A percentile compares a stretch with the other conserved stretches of the same genome.
phyloP scores from a whole-genome alignment of 53 echinoderm and acorn worm species.

The Arbacia lixula region DNA sequence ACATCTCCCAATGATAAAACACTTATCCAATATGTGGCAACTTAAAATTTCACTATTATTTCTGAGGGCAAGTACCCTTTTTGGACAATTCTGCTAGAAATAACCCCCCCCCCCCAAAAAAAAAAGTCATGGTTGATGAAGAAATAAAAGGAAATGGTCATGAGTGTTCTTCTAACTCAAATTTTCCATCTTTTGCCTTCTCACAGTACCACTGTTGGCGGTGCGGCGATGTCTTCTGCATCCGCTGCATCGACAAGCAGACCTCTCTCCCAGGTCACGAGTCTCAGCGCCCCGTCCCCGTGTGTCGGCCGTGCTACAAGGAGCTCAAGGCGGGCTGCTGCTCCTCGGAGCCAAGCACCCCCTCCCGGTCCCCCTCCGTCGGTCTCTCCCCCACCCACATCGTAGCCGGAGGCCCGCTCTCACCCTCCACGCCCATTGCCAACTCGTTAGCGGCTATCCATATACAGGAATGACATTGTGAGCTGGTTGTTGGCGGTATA shows the following conservation, averaged over 20 bases:
- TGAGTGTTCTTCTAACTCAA: no score
- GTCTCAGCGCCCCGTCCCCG: constrained; percentile 94
- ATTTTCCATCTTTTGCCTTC: no score
- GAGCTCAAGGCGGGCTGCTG: constrained; percentile 92
- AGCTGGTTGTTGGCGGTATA: no score
- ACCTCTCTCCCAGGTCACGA: constrained; percentile 96
- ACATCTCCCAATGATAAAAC: no score
- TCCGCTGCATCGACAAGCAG: constrained; percentile 99
- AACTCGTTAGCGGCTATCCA: constrained; percentile 34
- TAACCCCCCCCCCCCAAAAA: no score
- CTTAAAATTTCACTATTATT: no score
- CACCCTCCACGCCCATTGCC: constrained; percentile 25
- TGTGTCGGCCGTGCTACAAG: constrained; percentile 96
- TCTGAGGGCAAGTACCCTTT: no score
- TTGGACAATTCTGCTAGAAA: no score
- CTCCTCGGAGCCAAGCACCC: constrained; percentile 79
- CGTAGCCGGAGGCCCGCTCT: neutral
- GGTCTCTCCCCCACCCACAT: constrained; percentile 61
- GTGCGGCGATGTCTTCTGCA: constrained; percentile 98
- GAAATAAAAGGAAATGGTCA: no score
- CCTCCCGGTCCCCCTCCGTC: constrained; percentile 74
- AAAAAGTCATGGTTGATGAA: no score
- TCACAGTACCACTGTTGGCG: constrained; percentile 97
- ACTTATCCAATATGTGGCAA: no score
- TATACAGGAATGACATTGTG: constrained; percentile 47